These are phyloP conservation scores for Sebastes iracundus DNA, from an alignment of 2,797 vertebrate species.

Conservation along the genomic window DNA sequence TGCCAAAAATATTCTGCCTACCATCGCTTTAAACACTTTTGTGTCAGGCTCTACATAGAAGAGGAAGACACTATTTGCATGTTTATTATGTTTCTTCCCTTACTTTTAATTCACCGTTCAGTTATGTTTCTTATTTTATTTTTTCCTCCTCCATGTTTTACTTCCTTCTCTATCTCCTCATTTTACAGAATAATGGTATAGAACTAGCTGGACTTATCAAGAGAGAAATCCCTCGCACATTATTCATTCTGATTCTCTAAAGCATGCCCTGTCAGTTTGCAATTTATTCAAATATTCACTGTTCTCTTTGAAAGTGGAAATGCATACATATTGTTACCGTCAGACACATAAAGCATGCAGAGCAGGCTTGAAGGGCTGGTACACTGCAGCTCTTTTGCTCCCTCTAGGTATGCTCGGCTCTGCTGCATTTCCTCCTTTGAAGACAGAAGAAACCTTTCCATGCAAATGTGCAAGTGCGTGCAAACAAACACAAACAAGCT, in stretches of 20 bases:
- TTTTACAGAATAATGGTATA: slow-evolving; percentile 21
- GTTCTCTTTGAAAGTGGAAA: slow-evolving; percentile 74
- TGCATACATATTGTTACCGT: slow-evolving; percentile 61
- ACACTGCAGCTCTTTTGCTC: slow-evolving; percentile 48
- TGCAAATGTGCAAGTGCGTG: slow-evolving; percentile 33
- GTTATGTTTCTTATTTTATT: background rate
- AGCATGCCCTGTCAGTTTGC: slow-evolving; percentile 66
- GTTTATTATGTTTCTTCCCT: slow-evolving; percentile 2
- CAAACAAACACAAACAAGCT: slow-evolving; percentile 35
- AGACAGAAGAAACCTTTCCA: slow-evolving; percentile 55
- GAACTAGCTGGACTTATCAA: slow-evolving; percentile 57
- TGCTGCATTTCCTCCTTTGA: slow-evolving; percentile 59
- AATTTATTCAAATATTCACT: slow-evolving; percentile 76
- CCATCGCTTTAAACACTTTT: background rate
- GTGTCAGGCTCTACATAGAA: background rate
- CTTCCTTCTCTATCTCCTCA: slow-evolving; percentile 9
- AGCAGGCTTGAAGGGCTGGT: slow-evolving; percentile 44
- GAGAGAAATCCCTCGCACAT: slow-evolving; percentile 60
- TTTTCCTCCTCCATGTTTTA: background rate
- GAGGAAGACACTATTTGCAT: background rate
- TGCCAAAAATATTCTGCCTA: too few species aligned
- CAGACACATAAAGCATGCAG: slow-evolving; percentile 59
- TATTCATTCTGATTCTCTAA: slow-evolving; percentile 72
- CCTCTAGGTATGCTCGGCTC: slow-evolving; percentile 45
- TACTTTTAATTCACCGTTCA: slow-evolving; percentile 12